These are phyloP conservation scores for Hypercompe scribonia DNA, from an alignment of 2,888 invertebrate species.

Conservation along the genomic window DNA sequence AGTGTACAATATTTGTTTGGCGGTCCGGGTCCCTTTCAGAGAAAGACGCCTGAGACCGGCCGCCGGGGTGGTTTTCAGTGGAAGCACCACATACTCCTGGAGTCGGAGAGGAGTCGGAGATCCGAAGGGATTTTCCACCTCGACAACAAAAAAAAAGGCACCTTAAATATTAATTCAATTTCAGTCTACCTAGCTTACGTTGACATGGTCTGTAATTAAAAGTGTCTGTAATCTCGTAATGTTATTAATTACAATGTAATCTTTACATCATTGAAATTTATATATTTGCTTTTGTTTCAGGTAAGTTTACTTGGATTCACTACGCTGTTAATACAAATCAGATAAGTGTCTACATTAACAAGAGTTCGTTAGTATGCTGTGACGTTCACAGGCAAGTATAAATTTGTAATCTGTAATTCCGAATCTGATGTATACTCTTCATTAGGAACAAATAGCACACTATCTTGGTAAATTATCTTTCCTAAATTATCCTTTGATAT, in stretches of 20 bases:
- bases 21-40: too few species aligned
- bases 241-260: too few species aligned
- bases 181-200: constrained; percentile 7
- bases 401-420: not conserved
- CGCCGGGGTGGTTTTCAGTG: too few species aligned
- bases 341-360: not conserved
- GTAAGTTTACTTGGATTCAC: constrained; percentile 41
- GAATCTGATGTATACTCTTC: not conserved
- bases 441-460: not conserved
- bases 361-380: constrained; percentile 8
- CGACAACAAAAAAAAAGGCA: too few species aligned
- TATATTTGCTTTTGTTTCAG: constrained; percentile 58
- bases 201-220: not conserved
- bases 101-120: too few species aligned
- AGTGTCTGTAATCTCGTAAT: not conserved
- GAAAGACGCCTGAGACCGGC: too few species aligned
- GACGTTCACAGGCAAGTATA: not conserved
- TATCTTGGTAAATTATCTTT: not conserved
- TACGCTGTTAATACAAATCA: constrained; percentile 7
- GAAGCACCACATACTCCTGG: too few species aligned
- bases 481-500: not conserved
- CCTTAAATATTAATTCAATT: constrained; percentile 19
- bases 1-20: constrained; percentile 33
- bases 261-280: constrained; percentile 11
- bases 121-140: too few species aligned